Base-by-base conservation (phyloP, 2,113 vertebrate genomes). In the Archilochus colubris region DNA sequence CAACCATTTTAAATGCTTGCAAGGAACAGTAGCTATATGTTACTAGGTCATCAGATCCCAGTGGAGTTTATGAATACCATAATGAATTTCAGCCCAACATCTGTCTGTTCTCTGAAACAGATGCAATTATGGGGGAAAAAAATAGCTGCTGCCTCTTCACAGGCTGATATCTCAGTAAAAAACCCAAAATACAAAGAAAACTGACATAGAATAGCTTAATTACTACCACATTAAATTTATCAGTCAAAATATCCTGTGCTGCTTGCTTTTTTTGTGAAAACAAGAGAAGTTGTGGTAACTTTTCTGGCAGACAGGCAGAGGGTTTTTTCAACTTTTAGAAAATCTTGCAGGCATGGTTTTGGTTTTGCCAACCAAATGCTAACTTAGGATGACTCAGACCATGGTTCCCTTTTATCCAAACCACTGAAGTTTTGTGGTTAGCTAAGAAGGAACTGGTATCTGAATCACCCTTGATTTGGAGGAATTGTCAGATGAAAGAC, bases 61-160 rank as follows among this genome's bases (percentile, higher is more conserved):
- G 5, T 23, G 76, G 93, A 58, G 28, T 86, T 95, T 88, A 74
- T 83, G 94, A 95, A 94, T 86, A 89, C 76, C 68, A 2, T 91
- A 89, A 96, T 95, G 95, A 96, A 95, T 94, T 96, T 97, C 95
- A 93, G 93, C 57, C 82, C 85, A 97, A 88, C 90, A 95, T 95
- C 94, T 96, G 94, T 83, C 94, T 93, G 82, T 88, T 95, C 91
- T 90, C 86, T 81, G 94, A 91, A 95, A 91, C 92, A 96, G 85
- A 95, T 84, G 86, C 88, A 95, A 83, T 93, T 95, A 93, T 62
- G 46, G 75, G 54, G 72, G 88, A 21, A 74, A 89, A 82, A 94
- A 91, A 95, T 77, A 81, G 69, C 93, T 95, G 82, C 91, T 93
- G 79, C 86, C 44, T 94, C 85, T 93, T 93, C 66, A 61, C 69